Base-by-base conservation (phyloP, 2,888 invertebrate species). In the Volucella bombylans region DNA sequence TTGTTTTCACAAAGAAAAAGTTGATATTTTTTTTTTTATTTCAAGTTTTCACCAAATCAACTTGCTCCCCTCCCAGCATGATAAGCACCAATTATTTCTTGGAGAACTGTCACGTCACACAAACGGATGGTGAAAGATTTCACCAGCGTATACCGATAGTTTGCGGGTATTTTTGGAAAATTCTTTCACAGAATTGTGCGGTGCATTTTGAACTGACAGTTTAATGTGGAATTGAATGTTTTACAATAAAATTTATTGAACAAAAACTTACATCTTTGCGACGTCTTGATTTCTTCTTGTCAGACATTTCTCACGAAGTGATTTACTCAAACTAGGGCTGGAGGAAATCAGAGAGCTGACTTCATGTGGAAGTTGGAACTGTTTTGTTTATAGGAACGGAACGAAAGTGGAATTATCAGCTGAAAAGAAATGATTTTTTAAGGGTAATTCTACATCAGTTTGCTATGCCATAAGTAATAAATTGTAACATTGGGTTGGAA, bases 211-310 rank as follows among this genome's bases (percentile, higher is more conserved):
- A 31, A 57, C 1, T 49, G 12, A 57, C 39, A 49, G 23, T 39
- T 71, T 4, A 49, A 8, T 18, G 43, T 8, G 15, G 8, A 39
- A 61, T 71, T 41, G 23, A 14, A 10, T 23, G 39, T n/a, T 41
- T 47, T 39, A 12, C 8, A n/a, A 38, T n/a, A 39, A 8, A 23
- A 59, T 41, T 23, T 39, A 41, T 61, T 12, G 43, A 49, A 82
- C 77, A 41, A 18, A 65, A 87, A 90, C 91, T 91, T 91, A 91
- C 91, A 89, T 91, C 91, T 88, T 91, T 91, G 71, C 92, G 92
- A 76, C 91, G 91, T 86, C 91, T 90, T 65, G 90, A 87, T 78
- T 90, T 89, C 87, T 90, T 92, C 87, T 91, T 92, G 80, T 92
- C 91, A 57, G 91, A 91, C 91, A 91, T 91, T 82, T 87, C 89